A percentile compares a stretch with the other conserved stretches of the same genome.
phyloP scores from a whole-genome alignment of 2,113 vertebrate genomes.

The Syrrhaptes paradoxus region DNA sequence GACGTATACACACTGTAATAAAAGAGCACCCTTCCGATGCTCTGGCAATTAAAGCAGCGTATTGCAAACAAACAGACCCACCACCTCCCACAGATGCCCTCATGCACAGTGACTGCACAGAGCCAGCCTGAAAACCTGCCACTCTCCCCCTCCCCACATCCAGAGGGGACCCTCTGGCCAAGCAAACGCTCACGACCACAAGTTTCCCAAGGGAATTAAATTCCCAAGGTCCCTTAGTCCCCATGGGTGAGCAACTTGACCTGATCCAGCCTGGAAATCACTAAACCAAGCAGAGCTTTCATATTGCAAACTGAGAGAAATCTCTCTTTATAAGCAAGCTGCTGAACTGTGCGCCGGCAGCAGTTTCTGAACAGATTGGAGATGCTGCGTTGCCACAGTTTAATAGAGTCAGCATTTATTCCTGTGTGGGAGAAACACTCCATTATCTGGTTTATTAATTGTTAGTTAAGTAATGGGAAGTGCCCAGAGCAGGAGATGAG shows the following conservation, averaged over 20 bases:
- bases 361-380: conserved; percentile 1
- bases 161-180: accelerated
- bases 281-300: not conserved
- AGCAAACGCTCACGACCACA: not conserved
- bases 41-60: not conserved
- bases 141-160: accelerated
- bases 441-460: conserved; percentile 68
- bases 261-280: not conserved
- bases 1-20: not conserved
- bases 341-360: not conserved
- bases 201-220: too few species aligned
- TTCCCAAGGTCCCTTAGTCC: too few species aligned
- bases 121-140: not conserved
- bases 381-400: not conserved
- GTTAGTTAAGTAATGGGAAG: conserved; percentile 63
- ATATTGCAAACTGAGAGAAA: not conserved
- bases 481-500: conserved; percentile 54
- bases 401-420: conserved; percentile 41
- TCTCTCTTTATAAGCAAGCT: not conserved
- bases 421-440: conserved; percentile 45
- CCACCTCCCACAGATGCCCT: not conserved
- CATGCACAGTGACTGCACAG: accelerated
- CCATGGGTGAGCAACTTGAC: not conserved
- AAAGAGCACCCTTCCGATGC: not conserved
- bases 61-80: not conserved